These are phyloP conservation scores for Cephalotes varians DNA, from an alignment of 2,888 invertebrate species.

Conservation along the genomic window DNA sequence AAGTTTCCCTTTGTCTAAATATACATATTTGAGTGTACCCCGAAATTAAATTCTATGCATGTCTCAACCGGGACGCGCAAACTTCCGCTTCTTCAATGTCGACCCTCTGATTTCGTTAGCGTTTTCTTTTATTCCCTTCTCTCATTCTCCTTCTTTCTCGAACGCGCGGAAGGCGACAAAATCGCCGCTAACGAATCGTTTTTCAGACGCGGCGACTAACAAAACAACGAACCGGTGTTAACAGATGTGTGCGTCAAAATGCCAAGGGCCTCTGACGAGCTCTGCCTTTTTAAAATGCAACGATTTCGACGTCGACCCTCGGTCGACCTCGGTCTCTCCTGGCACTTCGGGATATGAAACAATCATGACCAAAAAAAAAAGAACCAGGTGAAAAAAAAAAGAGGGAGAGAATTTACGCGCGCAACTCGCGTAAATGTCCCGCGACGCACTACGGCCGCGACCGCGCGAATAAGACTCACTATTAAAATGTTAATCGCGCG, in stretches of 20 bases:
- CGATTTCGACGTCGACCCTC: slow-evolving; percentile 4
- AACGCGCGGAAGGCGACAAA: slow-evolving; percentile 15
- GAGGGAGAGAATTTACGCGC: not conserved
- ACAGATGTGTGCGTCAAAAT: slow-evolving; percentile 28
- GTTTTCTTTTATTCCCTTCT: not conserved
- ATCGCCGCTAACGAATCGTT: slow-evolving; percentile 41
- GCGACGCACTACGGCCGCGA: not conserved
- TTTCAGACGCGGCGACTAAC: slow-evolving; percentile 31
- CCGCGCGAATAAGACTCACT: slow-evolving; percentile 37
- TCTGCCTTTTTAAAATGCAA: slow-evolving; percentile 56
- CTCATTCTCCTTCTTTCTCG: not conserved
- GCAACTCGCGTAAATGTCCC: slow-evolving; percentile 9
- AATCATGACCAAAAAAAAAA: not conserved
- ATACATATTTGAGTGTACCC: slow-evolving; percentile 1
- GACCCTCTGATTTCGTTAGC: slow-evolving; percentile 10
- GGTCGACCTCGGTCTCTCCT: slow-evolving; percentile 9
- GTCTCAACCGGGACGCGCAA: slow-evolving; percentile 4
- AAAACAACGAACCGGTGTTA: slow-evolving; percentile 31
- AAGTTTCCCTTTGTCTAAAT: slow-evolving; percentile 29
- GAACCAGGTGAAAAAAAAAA: not conserved
- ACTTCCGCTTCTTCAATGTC: slow-evolving; percentile 22
- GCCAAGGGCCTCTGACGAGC: slow-evolving; percentile 40
- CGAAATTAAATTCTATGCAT: slow-evolving; percentile 24
- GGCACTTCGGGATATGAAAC: not conserved
- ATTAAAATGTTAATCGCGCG: slow-evolving; percentile 51